Conservation (phyloP, 2,113 vertebrate genomes). For the Potamarius usumacintae region DNA sequence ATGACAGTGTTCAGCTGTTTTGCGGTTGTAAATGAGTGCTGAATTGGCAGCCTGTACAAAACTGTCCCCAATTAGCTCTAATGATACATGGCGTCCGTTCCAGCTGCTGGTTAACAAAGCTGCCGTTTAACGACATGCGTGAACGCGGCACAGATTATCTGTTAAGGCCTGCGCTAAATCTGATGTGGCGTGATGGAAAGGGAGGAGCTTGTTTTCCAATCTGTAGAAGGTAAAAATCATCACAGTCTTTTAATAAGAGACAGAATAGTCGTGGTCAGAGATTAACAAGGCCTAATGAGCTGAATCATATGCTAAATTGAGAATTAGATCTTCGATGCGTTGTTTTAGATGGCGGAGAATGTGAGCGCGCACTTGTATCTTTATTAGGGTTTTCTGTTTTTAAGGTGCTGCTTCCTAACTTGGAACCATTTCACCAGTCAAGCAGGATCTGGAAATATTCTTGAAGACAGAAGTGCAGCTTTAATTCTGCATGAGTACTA, state of each 20-base stretch:
- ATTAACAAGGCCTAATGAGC: background rate
- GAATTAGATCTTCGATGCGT: background rate
- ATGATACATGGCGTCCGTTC: constrained; percentile 30
- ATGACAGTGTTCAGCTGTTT: constrained; percentile 20
- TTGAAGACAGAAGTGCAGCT: background rate
- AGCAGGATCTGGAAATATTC: background rate
- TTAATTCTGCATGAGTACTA: background rate
- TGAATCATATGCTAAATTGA: background rate
- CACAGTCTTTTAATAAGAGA: background rate
- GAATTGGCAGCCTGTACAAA: constrained; percentile 23
- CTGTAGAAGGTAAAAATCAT: constrained; percentile 16
- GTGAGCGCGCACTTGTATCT: background rate
- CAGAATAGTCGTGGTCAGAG: background rate
- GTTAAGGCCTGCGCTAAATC: background rate
- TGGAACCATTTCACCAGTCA: background rate
- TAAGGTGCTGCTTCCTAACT: background rate
- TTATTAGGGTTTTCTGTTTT: background rate
- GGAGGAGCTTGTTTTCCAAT: background rate
- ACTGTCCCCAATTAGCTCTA: constrained; percentile 34
- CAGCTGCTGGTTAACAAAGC: constrained; percentile 26
- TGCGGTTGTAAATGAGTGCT: constrained; percentile 10
- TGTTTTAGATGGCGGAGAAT: background rate
- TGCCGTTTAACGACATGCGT: background rate
- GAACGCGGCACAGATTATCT: background rate
- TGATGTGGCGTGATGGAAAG: background rate